phyloP scores from a whole-genome alignment of 1,140 invertebrate genomes.

The Aphelenchoides fujianensis region DNA sequence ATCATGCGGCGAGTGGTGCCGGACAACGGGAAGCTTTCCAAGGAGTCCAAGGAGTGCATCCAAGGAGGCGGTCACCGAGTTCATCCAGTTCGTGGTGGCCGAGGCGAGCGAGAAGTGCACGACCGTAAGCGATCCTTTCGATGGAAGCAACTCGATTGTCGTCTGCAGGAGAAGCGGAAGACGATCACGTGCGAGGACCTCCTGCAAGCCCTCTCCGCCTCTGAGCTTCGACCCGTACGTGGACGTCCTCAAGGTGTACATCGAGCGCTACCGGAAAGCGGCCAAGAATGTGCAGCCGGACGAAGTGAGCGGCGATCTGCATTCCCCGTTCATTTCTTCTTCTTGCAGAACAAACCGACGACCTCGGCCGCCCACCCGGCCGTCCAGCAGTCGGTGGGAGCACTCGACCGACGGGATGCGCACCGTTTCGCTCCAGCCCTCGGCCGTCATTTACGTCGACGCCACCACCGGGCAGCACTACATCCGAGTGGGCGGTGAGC shows the following conservation, averaged over 20 bases:
- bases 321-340: background rate
- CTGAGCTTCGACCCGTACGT: conserved; percentile 98
- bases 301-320: background rate
- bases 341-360: conserved; percentile 25
- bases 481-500: conserved; percentile 19
- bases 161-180: conserved; percentile 95
- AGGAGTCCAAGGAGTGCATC: conserved; percentile 97
- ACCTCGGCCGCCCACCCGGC: background rate
- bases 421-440: conserved; percentile 33
- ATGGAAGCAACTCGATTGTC: conserved; percentile 68
- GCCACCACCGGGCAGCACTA: conserved; percentile 43
- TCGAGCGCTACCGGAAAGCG: conserved; percentile 91
- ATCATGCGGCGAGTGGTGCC: conserved; percentile 99
- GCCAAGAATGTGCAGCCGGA: conserved; percentile 21
- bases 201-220: conserved; percentile 80
- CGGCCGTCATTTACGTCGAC: conserved; percentile 41
- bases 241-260: conserved; percentile 88
- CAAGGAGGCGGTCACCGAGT: conserved; percentile 99
- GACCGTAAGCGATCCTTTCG: conserved; percentile 27
- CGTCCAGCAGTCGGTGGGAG: conserved; percentile 20
- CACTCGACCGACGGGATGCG: background rate
- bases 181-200: conserved; percentile 96
- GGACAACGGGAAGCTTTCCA: conserved; percentile 89
- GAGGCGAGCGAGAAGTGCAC: conserved; percentile 68
- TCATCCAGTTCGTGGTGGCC: conserved; percentile 97